Percentiles rank a stretch among this genome's conserved stretches.
These are phyloP conservation scores for Eulemur macaco DNA, from an alignment of 2,113 vertebrate species.

Conservation along the genomic window DNA sequence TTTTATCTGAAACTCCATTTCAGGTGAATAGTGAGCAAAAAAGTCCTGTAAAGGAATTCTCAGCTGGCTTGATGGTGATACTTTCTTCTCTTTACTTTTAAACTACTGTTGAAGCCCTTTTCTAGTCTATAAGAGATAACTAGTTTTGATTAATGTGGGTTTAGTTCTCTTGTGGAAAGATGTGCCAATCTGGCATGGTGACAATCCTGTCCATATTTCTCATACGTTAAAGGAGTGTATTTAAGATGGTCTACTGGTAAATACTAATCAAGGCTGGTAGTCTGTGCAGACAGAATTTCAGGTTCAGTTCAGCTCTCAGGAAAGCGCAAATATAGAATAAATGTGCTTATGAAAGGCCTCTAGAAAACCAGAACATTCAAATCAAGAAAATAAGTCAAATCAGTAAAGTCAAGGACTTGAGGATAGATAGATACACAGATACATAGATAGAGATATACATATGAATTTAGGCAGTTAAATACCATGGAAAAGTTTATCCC, in stretches of 20 bases:
- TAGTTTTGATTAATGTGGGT: neutral
- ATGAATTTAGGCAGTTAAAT: neutral
- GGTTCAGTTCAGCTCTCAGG: neutral
- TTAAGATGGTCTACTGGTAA: neutral
- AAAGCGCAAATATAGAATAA: neutral
- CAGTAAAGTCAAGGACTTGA: neutral
- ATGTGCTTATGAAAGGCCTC: neutral
- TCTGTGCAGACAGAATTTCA: neutral
- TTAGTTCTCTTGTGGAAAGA: neutral
- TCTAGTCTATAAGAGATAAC: neutral
- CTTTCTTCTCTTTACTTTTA: neutral
- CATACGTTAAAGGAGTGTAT: neutral
- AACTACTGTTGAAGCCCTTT: neutral
- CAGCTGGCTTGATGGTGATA: neutral
- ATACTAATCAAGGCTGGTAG: neutral
- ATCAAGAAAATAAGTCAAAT: neutral
- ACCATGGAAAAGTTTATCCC: neutral
- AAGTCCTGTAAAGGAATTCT: neutral
- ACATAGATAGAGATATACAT: neutral
- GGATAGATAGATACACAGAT: neutral
- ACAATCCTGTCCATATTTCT: neutral
- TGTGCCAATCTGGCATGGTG: neutral
- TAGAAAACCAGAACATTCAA: neutral
- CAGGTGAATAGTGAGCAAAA: neutral
- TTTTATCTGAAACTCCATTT: neutral